Conservation (phyloP, 2,888 invertebrate species). For the Omphaloscelis lunosa region DNA sequence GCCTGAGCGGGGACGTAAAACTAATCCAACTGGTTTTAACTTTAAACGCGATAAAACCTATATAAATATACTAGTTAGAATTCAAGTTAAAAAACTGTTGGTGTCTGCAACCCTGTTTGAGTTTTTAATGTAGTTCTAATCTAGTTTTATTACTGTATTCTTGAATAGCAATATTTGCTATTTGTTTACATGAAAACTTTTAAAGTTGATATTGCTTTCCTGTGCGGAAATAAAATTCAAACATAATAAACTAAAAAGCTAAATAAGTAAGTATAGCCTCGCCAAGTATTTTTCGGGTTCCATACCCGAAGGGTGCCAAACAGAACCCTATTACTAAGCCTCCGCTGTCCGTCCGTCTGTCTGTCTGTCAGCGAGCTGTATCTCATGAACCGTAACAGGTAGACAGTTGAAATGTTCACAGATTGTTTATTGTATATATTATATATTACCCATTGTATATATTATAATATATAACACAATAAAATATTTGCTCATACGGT, state of each 20-base stretch:
- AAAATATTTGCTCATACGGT: no score
- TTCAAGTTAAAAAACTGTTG: conserved; percentile 25
- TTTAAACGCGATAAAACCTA: conserved; percentile 26
- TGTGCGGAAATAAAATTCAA: neutral
- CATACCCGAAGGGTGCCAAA: no score
- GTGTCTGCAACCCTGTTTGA: conserved; percentile 20
- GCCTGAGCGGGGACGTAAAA: conserved; percentile 15
- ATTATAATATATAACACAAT: no score
- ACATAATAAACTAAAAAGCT: neutral
- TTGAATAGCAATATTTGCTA: conserved; percentile 20
- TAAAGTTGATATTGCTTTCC: conserved; percentile 23
- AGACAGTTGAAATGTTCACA: no score
- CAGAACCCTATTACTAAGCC: no score
- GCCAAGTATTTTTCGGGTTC: neutral
- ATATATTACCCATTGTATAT: no score
- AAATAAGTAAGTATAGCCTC: neutral
- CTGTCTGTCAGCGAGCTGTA: no score
- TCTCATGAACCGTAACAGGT: no score
- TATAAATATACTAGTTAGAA: conserved; percentile 27
- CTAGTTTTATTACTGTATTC: conserved; percentile 9
- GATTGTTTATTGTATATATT: no score
- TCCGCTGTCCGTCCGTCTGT: no score
- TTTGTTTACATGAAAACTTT: conserved; percentile 6
- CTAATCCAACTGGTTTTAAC: conserved; percentile 22
- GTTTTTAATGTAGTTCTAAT: conserved; percentile 16